These are phyloP conservation scores for Terebella lapidaria DNA, from an alignment of 2,888 invertebrate species.

Conservation along the genomic window DNA sequence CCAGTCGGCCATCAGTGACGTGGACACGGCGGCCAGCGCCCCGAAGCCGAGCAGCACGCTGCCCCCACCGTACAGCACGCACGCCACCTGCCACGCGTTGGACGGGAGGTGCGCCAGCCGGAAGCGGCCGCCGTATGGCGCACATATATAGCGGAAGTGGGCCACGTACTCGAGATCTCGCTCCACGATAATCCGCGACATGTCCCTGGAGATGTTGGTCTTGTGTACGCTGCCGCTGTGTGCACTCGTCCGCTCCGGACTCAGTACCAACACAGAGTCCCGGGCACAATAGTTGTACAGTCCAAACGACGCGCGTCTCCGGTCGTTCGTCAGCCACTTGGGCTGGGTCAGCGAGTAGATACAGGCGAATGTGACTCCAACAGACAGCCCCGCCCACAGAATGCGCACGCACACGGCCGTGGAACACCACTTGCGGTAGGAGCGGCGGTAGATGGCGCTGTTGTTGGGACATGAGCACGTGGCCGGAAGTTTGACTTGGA, in stretches of 20 bases:
- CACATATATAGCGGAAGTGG: conserved; percentile 13
- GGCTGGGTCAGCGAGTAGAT: conserved; percentile 51
- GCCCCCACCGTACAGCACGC: conserved; percentile 34
- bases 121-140: conserved; percentile 23
- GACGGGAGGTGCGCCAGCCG: conserved; percentile 26
- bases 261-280: conserved; percentile 11
- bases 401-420: background rate
- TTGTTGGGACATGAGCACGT: background rate
- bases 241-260: background rate
- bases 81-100: conserved; percentile 33
- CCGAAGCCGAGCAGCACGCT: conserved; percentile 32
- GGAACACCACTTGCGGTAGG: background rate
- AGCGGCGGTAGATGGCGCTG: background rate
- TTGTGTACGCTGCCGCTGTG: background rate
- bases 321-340: conserved; percentile 49
- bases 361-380: conserved; percentile 47
- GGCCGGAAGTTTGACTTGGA: no score
- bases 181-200: background rate
- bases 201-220: background rate
- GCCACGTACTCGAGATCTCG: background rate
- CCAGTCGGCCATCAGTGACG: conserved; percentile 21
- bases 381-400: conserved; percentile 27
- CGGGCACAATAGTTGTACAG: conserved; percentile 34
- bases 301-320: conserved; percentile 33
- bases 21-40: conserved; percentile 26